A percentile compares a stretch with the other conserved stretches of the same genome.
These are phyloP conservation scores for Botia kubotai DNA, from an alignment of 2,797 vertebrate species.

Conservation along the genomic window DNA sequence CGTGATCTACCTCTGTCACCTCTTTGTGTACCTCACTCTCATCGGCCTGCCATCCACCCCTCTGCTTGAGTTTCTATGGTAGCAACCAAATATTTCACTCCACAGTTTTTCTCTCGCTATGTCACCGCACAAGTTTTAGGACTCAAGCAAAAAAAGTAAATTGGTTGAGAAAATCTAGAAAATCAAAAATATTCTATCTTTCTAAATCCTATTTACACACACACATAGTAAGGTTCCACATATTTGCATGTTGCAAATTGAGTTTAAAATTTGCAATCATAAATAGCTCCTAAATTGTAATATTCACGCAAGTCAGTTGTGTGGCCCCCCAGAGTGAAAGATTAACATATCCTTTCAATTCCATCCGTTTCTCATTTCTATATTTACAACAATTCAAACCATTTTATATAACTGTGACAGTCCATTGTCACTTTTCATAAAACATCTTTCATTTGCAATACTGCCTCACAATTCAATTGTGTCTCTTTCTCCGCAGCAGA, in stretches of 20 bases:
- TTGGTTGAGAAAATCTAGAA: slow-evolving; percentile 19
- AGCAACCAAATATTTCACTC: slow-evolving; percentile 40
- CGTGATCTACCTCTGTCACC: slow-evolving; percentile 71
- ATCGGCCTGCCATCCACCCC: slow-evolving; percentile 56
- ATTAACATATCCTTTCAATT: slow-evolving; percentile 36
- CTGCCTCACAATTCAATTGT: slow-evolving; percentile 65
- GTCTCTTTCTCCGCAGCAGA: slow-evolving; percentile 72
- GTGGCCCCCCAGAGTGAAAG: background rate
- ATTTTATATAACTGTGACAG: slow-evolving; percentile 54
- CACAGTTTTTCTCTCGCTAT: slow-evolving; percentile 11
- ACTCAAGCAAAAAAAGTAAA: slow-evolving; percentile 29
- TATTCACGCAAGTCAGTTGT: slow-evolving; percentile 32
- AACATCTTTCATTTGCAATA: slow-evolving; percentile 66
- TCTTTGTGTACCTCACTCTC: slow-evolving; percentile 57
- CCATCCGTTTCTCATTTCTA: slow-evolving; percentile 37
- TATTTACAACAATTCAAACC: slow-evolving; percentile 43
- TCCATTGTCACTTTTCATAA: slow-evolving; percentile 73
- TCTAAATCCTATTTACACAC: background rate
- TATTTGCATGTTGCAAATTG: slow-evolving; percentile 33
- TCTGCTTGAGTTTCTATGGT: slow-evolving; percentile 31
- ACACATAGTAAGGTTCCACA: background rate
- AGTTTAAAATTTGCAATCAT: slow-evolving; percentile 40
- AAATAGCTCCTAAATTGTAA: slow-evolving; percentile 29
- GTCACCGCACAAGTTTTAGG: slow-evolving; percentile 36
- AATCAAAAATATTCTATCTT: background rate